Evolutionary conservation across 2,888 invertebrate species (phyloP), one percentile per base, ranked within the genome.

Genomic region (Rhingia campestris): DNA sequence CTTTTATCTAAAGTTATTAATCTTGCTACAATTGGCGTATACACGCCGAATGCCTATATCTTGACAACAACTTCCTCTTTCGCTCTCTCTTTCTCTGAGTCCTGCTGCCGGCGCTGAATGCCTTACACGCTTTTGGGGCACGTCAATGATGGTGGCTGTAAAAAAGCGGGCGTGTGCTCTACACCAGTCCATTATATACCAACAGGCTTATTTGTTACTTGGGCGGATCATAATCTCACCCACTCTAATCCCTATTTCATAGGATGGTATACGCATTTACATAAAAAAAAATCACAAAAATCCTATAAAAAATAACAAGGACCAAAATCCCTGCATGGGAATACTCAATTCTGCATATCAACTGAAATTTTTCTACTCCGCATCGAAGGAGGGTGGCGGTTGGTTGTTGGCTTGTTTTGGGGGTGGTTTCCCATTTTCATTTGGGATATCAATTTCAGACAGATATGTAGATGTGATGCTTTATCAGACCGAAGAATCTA

Each of bases 151-250:
- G 22, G 77, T 69, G 67, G 87, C 88, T 88, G 88, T 88, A 89
- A 88, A 89, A 88, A 87, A 88, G 87, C 88, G 88, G 90, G 91
- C 90, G 91, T 90, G 90, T 90, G 90, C 89, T 22, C 22, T 88
- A 87, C 88, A 4, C 43, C 88, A 88, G 89, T 90, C 89, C 89
- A 89, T 89, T 90, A 88, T 89, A 41, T 41, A 67, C 64, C 41
- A 81, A 58, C 67, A 41, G 59, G 43, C 51, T 69, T 81, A 79
- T 82, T 82, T 84, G 82, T 84, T 80, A 80, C 66, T 79, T 84
- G 84, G 84, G 84, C 84, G 84, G 84, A 75, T 80, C 75, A 84
- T 66, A 84, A 66, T 80, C 74, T 84, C 79, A 84, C 84, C 84
- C 84, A 84, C 56, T 82, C 61, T 59, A 58, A 69, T 69, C 51